phyloP scores from a whole-genome alignment of 2,888 invertebrate genomes.

The Leptopilina syphax region DNA sequence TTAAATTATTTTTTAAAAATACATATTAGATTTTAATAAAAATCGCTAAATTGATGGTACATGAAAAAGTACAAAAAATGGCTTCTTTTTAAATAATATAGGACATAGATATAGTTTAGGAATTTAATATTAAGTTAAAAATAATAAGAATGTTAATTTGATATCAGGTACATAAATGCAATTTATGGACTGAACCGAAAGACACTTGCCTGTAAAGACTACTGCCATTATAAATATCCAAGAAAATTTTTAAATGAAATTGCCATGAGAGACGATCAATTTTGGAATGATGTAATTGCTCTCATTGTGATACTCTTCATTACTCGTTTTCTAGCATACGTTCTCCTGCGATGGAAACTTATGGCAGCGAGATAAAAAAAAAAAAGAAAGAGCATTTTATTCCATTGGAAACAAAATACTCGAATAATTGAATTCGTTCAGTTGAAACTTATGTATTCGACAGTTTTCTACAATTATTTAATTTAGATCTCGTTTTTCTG shows the following conservation, averaged over 20 bases:
- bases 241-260: slow-evolving; percentile 89
- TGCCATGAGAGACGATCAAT: slow-evolving; percentile 88
- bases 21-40: not conserved
- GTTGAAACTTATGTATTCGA: slow-evolving; percentile 3
- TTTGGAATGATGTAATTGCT: slow-evolving; percentile 89
- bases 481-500: slow-evolving; percentile 11
- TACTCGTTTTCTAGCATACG: slow-evolving; percentile 83
- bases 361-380: slow-evolving; percentile 81
- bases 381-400: slow-evolving; percentile 30
- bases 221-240: slow-evolving; percentile 92
- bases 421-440: slow-evolving; percentile 4
- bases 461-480: not conserved
- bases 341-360: slow-evolving; percentile 88
- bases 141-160: not conserved
- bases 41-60: no score
- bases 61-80: no score
- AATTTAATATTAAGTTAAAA: not conserved
- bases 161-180: slow-evolving; percentile 81
- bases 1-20: slow-evolving; percentile 45
- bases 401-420: slow-evolving; percentile 24
- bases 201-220: slow-evolving; percentile 85
- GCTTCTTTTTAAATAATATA: no score
- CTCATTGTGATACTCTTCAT: slow-evolving; percentile 83
- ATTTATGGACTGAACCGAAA: slow-evolving; percentile 90
- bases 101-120: no score